A percentile compares a stretch with the other conserved stretches of the same genome.
Evolutionary conservation across 1,140 invertebrate genomes (phyloP).

Genomic region (Octopus bimaculoides): DNA sequence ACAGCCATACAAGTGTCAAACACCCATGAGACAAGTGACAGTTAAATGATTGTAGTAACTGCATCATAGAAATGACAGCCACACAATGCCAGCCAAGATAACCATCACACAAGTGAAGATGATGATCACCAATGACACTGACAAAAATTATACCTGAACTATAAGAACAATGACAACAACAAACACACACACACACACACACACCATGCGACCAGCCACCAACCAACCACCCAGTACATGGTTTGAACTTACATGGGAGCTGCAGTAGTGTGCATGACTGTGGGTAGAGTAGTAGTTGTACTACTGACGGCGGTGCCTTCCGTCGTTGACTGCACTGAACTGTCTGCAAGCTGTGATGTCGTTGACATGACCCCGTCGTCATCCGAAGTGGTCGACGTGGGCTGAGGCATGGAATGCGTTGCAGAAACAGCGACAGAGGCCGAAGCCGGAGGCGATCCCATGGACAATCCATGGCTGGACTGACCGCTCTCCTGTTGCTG

Average conservation of each 20-base stretch:
- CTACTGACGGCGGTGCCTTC: not conserved
- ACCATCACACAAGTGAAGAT: too few relatives aligned
- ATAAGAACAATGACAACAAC: too few relatives aligned
- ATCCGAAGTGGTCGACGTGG: constrained; percentile 36
- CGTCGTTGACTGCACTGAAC: constrained; percentile 22
- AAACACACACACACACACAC: too few relatives aligned
- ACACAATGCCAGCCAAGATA: too few relatives aligned
- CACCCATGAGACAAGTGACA: too few relatives aligned
- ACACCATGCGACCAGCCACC: too few relatives aligned
- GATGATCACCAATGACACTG: too few relatives aligned
- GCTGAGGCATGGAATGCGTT: constrained; percentile 17
- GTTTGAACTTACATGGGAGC: not conserved
- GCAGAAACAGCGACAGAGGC: not conserved
- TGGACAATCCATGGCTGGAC: not conserved
- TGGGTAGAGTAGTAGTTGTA: not conserved
- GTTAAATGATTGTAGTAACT: too few relatives aligned
- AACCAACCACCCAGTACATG: too few relatives aligned
- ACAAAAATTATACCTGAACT: too few relatives aligned
- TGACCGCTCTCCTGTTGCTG: not conserved
- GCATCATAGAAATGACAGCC: too few relatives aligned
- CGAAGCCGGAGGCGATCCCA: not conserved
- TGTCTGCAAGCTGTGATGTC: constrained; percentile 23
- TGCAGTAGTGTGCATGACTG: not conserved
- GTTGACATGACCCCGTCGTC: constrained; percentile 31
- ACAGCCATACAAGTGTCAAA: too few relatives aligned